phyloP scores from a whole-genome alignment of 2,797 vertebrate genomes.

The Hyperoplus lanceolatus region DNA sequence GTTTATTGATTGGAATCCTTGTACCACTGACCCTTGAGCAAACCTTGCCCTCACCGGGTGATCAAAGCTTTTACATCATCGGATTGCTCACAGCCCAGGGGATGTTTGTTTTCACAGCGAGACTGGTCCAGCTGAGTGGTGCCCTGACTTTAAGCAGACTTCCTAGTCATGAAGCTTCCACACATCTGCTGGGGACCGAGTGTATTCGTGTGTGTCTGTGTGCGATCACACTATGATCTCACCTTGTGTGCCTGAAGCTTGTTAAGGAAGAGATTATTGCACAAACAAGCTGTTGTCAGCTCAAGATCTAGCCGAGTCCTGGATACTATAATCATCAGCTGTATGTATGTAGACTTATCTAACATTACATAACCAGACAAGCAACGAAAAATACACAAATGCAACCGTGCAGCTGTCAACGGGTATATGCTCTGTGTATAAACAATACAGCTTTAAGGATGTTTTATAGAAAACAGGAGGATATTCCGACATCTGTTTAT shows the following conservation, averaged over 20 bases:
- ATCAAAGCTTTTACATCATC: conserved; percentile 82
- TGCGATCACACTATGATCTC: conserved; percentile 82
- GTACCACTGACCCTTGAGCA: conserved; percentile 82
- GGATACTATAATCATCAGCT: conserved; percentile 55
- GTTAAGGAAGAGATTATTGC: conserved; percentile 82
- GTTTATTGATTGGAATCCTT: conserved; percentile 75
- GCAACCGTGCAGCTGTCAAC: conserved; percentile 53
- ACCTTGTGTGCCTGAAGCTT: conserved; percentile 87
- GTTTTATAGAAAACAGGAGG: conserved; percentile 48
- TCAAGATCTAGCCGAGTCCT: conserved; percentile 46
- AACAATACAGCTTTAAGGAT: conserved; percentile 47
- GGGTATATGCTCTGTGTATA: conserved; percentile 15
- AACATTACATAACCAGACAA: conserved; percentile 52
- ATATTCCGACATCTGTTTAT: conserved; percentile 73
- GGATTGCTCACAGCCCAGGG: conserved; percentile 60
- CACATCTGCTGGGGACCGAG: conserved; percentile 67
- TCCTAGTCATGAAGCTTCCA: conserved; percentile 73
- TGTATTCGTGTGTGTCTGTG: conserved; percentile 56
- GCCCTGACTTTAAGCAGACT: conserved; percentile 86
- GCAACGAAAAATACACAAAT: conserved; percentile 25
- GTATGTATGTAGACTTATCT: conserved; percentile 48
- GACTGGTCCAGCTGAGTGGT: conserved; percentile 63
- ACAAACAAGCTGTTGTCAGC: conserved; percentile 79
- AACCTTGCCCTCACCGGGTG: conserved; percentile 69
- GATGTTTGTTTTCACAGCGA: conserved; percentile 84